Percentiles rank a stretch among this genome's conserved stretches.
Conservation (phyloP, 2,797 vertebrate species). For the Sciurus vulgaris region DNA sequence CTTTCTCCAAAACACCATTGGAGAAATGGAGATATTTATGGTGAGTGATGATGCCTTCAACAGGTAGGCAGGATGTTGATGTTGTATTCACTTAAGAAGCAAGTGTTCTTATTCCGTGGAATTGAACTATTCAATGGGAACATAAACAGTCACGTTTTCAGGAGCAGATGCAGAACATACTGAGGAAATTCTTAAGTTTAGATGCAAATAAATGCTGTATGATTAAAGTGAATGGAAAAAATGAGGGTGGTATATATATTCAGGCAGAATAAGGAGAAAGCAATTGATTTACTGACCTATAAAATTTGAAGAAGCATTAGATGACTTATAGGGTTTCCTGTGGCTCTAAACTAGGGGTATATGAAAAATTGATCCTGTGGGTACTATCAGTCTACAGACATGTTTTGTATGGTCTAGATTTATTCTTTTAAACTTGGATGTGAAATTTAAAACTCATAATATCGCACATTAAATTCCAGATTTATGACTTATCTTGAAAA, state of each 20-base stretch:
- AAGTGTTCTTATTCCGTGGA: background rate
- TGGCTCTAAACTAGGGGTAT: background rate
- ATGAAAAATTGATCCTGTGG: background rate
- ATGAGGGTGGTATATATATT: too few relatives aligned
- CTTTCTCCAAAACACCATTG: background rate
- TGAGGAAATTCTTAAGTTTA: background rate
- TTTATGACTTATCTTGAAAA: background rate
- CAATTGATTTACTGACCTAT: background rate
- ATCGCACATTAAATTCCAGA: background rate
- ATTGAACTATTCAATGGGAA: background rate
- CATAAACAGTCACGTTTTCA: background rate
- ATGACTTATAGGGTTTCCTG: background rate
- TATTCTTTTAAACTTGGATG: background rate
- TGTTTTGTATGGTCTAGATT: background rate
- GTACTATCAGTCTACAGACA: background rate
- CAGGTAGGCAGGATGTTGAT: background rate
- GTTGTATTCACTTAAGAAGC: background rate
- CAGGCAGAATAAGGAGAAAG: background rate
- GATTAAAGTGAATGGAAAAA: constrained; percentile 31
- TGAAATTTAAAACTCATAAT: constrained; percentile 9
- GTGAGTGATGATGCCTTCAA: background rate
- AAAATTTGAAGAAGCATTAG: background rate
- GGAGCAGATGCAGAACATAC: background rate
- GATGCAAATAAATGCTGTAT: background rate
- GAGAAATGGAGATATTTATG: background rate